Percentiles rank a stretch among this genome's conserved stretches.
Conservation (phyloP, 2,888 invertebrate species). For the Drosophila fulvimacula region DNA sequence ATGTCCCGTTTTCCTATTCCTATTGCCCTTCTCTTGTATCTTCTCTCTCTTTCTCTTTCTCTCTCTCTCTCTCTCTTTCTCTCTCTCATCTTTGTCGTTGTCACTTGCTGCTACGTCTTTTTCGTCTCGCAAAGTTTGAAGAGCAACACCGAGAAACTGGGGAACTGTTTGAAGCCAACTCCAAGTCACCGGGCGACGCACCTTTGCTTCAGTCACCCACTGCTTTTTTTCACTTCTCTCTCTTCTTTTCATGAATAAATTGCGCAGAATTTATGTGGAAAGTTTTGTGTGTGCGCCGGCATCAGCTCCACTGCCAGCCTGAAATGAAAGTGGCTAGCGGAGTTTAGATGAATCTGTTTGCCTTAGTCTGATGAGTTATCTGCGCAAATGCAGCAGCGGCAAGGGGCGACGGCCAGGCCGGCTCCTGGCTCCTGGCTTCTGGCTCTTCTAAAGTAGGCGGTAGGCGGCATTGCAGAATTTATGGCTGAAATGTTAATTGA, state of each 20-base stretch:
- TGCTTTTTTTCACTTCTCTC: slow-evolving; percentile 12
- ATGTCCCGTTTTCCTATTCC: slow-evolving; percentile 50
- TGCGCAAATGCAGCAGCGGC: slow-evolving; percentile 62
- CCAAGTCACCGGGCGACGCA: slow-evolving; percentile 66
- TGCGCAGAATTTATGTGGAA: slow-evolving; percentile 78
- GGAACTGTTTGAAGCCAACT: slow-evolving; percentile 50
- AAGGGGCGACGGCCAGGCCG: background rate
- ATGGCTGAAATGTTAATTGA: slow-evolving; percentile 75
- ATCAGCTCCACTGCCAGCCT: slow-evolving; percentile 30
- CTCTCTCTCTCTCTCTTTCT: no score
- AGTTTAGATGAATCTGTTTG: slow-evolving; percentile 79
- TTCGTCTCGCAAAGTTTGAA: slow-evolving; percentile 35
- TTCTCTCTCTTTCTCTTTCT: slow-evolving; percentile 4
- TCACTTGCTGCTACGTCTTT: slow-evolving; percentile 23
- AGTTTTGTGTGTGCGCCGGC: slow-evolving; percentile 58
- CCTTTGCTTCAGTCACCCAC: slow-evolving; percentile 47
- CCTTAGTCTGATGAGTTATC: slow-evolving; percentile 79
- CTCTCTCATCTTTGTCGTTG: slow-evolving; percentile 34
- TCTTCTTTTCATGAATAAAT: slow-evolving; percentile 73
- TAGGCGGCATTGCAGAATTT: slow-evolving; percentile 65
- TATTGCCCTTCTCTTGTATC: background rate
- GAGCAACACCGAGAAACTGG: slow-evolving; percentile 14
- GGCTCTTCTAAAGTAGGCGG: slow-evolving; percentile 21
- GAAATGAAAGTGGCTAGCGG: slow-evolving; percentile 76
- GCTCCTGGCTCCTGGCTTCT: background rate